Percentiles rank a stretch among this genome's conserved stretches.
phyloP scores from a whole-genome alignment of 2,888 invertebrate species.

The Metacarcinus magister region DNA sequence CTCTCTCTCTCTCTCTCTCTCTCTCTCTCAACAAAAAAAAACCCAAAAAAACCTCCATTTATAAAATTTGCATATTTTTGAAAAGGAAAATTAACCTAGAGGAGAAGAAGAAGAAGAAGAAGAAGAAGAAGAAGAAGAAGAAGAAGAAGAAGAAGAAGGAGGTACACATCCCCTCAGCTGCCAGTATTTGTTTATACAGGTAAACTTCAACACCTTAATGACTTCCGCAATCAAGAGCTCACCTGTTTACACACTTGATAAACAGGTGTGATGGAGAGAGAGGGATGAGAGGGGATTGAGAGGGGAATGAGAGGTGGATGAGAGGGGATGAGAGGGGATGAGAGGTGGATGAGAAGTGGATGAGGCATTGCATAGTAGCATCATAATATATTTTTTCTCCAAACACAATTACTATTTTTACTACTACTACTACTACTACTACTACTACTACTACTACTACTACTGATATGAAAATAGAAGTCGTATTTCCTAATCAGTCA shows the following conservation, averaged over 20 bases:
- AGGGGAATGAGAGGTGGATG: not conserved
- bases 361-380: too few relatives aligned
- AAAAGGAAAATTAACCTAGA: not conserved
- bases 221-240: not conserved
- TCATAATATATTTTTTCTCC: too few relatives aligned
- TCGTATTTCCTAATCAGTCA: not conserved
- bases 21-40: not conserved
- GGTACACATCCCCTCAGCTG: not conserved
- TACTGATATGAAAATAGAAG: not conserved
- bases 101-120: not conserved
- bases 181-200: not conserved
- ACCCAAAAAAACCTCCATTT: not conserved
- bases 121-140: not conserved
- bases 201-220: not conserved
- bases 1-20: slow-evolving; percentile 41
- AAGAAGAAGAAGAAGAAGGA: too few relatives aligned
- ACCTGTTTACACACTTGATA: not conserved
- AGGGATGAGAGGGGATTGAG: not conserved
- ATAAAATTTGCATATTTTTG: not conserved
- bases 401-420: too few relatives aligned
- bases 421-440: slow-evolving; percentile 4
- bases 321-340: not conserved
- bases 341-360: not conserved
- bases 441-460: not conserved
- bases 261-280: not conserved